Conservation (phyloP, 2,113 vertebrate species). For the Melospiza georgiana region DNA sequence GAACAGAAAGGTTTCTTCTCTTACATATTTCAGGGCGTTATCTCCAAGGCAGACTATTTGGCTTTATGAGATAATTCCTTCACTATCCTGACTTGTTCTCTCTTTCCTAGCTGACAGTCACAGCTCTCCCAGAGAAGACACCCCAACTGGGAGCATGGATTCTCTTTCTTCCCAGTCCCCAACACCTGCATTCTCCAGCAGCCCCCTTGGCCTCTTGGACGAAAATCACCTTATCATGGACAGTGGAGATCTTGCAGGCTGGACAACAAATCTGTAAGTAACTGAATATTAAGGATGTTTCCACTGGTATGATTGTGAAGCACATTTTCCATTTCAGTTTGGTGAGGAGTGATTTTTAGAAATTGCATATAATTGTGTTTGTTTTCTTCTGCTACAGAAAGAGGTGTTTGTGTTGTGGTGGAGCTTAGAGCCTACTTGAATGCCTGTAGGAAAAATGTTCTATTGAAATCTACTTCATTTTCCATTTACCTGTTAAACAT, state of each 20-base stretch:
- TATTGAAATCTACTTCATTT: background rate
- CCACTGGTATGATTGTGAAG: background rate
- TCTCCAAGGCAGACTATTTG: background rate
- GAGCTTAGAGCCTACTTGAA: background rate
- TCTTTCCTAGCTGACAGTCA: constrained; percentile 72
- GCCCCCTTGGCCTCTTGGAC: constrained; percentile 69
- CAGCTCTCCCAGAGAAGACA: constrained; percentile 78
- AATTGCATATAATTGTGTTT: background rate
- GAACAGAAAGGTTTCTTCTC: background rate
- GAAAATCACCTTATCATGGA: constrained; percentile 74
- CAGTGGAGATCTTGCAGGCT: constrained; percentile 65
- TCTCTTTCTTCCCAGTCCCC: constrained; percentile 93
- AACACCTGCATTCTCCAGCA: constrained; percentile 66
- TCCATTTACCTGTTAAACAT: background rate
- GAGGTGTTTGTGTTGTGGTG: background rate
- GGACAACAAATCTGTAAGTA: constrained; percentile 71
- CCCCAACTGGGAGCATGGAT: constrained; percentile 87
- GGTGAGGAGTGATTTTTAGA: background rate
- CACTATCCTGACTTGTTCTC: background rate
- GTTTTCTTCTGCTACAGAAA: background rate
- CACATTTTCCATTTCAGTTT: background rate
- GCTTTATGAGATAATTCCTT: background rate
- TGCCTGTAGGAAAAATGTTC: background rate
- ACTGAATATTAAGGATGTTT: background rate
- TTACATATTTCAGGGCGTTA: background rate